These are phyloP conservation scores for Tetheella fluctuosa DNA, from an alignment of 2,888 invertebrate genomes.

Conservation along the genomic window DNA sequence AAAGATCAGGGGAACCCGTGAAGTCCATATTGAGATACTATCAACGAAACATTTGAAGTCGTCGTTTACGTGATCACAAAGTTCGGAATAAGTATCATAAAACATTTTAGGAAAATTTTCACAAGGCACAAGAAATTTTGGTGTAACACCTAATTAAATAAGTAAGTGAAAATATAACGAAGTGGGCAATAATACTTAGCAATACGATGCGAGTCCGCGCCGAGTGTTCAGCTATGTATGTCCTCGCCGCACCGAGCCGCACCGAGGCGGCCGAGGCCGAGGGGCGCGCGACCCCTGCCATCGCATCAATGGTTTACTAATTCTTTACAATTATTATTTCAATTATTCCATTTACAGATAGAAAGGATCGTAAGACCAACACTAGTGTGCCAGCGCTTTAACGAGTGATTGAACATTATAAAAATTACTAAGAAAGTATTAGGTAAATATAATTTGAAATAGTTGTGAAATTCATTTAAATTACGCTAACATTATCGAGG, in stretches of 20 bases:
- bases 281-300: conserved; percentile 49
- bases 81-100: conserved; percentile 46
- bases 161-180: conserved; percentile 37
- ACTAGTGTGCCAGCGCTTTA: conserved; percentile 83
- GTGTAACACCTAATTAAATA: conserved; percentile 55
- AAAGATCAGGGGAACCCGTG: conserved; percentile 42
- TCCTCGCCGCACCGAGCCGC: conserved; percentile 43
- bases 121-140: conserved; percentile 80
- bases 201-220: conserved; percentile 53
- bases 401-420: conserved; percentile 82
- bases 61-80: conserved; percentile 47
- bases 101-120: conserved; percentile 52
- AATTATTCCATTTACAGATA: conserved; percentile 67
- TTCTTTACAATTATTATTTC: conserved; percentile 63
- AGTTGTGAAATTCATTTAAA: conserved; percentile 79
- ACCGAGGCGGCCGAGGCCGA: conserved; percentile 33
- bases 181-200: conserved; percentile 19
- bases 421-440: conserved; percentile 80
- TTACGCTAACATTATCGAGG: conserved; percentile 80
- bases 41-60: conserved; percentile 38
- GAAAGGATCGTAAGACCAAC: conserved; percentile 77
- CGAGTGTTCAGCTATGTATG: conserved; percentile 52
- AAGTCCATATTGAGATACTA: conserved; percentile 37
- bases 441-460: conserved; percentile 84
- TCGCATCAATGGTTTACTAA: conserved; percentile 47